These are phyloP conservation scores for Tragulus kanchil DNA, from an alignment of 2,113 vertebrate species.

Conservation along the genomic window DNA sequence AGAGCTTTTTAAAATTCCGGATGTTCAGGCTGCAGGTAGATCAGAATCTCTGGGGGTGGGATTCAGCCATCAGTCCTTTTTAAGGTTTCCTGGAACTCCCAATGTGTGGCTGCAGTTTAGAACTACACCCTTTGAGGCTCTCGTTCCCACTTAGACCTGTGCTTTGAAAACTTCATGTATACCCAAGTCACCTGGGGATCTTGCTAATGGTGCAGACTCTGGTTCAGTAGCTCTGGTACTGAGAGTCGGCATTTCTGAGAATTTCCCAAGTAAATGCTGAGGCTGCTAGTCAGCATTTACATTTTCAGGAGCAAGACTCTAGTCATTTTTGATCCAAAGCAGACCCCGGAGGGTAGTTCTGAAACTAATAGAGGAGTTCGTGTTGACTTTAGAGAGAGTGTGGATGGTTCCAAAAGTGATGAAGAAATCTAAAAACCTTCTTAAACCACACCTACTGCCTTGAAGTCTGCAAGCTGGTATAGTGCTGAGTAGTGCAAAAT, in stretches of 20 bases:
- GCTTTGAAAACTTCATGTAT: background rate
- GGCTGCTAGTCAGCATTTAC: constrained; percentile 6
- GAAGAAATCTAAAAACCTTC: constrained; percentile 4
- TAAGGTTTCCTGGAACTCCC: background rate
- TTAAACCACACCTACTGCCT: background rate
- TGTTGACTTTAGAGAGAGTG: background rate
- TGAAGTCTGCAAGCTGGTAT: background rate
- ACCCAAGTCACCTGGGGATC: background rate
- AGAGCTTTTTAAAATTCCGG: background rate
- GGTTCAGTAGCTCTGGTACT: background rate
- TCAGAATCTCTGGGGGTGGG: background rate
- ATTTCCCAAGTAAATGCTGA: background rate
- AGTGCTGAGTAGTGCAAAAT: too few species aligned
- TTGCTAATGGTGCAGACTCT: background rate
- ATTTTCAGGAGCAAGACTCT: background rate
- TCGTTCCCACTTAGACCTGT: background rate
- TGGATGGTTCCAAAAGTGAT: background rate
- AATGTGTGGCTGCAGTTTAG: background rate
- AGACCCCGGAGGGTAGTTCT: background rate
- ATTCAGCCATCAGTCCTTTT: background rate
- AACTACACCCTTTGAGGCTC: background rate
- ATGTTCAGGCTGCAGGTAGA: background rate
- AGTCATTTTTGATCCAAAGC: constrained; percentile 24
- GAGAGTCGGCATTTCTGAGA: background rate
- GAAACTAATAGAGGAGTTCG: background rate